Evolutionary conservation across 2,888 invertebrate genomes (phyloP).

Genomic region (Conus canariensis): DNA sequence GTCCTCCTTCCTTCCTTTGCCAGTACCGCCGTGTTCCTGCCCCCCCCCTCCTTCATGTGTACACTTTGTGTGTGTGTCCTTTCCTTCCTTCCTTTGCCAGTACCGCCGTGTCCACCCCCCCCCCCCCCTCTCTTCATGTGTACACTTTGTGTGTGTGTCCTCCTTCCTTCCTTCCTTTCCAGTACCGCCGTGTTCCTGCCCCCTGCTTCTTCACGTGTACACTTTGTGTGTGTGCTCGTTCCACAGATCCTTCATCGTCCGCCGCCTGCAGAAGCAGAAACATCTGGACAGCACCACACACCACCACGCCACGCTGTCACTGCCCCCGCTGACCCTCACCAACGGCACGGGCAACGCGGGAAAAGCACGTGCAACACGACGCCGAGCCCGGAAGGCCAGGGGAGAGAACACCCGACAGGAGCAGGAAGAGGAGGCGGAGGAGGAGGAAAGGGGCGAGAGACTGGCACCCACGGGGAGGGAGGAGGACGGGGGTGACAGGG

Average conservation of each 20-base stretch:
- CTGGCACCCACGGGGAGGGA: not conserved
- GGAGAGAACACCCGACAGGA: not conserved
- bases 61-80: too few species aligned
- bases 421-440: not conserved
- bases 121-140: too few species aligned
- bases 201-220: too few species aligned
- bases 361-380: not conserved
- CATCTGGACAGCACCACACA: not conserved
- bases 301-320: not conserved
- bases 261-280: constrained; percentile 18
- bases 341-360: not conserved
- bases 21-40: too few species aligned
- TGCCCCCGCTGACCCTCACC: not conserved
- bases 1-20: too few species aligned
- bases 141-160: too few species aligned
- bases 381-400: not conserved
- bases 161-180: too few species aligned
- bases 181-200: too few species aligned
- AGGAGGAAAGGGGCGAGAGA: not conserved
- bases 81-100: too few species aligned
- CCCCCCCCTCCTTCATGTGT: too few species aligned
- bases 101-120: too few species aligned
- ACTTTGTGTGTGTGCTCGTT: too few species aligned
- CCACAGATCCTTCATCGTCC: constrained; percentile 35
- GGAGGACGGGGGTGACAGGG: not conserved